phyloP scores from a whole-genome alignment of 2,113 vertebrate species.

The Meles meles region DNA sequence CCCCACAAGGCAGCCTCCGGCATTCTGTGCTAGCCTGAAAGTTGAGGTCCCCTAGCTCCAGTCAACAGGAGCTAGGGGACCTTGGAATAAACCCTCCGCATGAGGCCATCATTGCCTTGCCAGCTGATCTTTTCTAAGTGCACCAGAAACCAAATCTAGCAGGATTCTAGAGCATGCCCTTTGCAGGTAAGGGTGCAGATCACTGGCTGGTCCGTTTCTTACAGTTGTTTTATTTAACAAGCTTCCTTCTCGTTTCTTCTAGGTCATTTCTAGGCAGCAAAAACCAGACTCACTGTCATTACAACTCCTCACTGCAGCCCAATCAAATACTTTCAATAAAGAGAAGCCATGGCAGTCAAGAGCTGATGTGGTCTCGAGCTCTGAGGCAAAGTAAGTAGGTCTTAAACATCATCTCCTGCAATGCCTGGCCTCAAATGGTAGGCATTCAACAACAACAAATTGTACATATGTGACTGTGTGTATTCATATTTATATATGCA shows the following conservation, averaged over 20 bases:
- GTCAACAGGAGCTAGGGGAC: background rate
- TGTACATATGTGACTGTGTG: background rate
- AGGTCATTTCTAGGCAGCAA: background rate
- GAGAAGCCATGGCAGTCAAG: background rate
- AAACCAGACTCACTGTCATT: background rate
- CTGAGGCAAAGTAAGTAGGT: background rate
- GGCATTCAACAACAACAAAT: too few species aligned
- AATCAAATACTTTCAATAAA: background rate
- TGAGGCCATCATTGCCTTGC: background rate
- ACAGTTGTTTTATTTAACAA: background rate
- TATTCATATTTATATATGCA: background rate
- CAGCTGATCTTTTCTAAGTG: background rate
- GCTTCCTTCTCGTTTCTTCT: background rate
- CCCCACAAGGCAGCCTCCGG: background rate
- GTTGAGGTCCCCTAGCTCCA: too few species aligned
- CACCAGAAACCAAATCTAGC: background rate
- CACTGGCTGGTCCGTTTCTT: background rate
- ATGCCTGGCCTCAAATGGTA: background rate
- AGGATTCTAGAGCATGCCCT: background rate
- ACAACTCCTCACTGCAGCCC: background rate
- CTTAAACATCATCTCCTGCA: background rate
- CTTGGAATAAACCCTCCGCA: background rate
- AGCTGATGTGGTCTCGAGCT: background rate
- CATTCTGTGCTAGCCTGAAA: background rate
- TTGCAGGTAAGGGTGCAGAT: background rate